phyloP scores from a whole-genome alignment of 2,113 vertebrate species.

The Dicentrarchus labrax region DNA sequence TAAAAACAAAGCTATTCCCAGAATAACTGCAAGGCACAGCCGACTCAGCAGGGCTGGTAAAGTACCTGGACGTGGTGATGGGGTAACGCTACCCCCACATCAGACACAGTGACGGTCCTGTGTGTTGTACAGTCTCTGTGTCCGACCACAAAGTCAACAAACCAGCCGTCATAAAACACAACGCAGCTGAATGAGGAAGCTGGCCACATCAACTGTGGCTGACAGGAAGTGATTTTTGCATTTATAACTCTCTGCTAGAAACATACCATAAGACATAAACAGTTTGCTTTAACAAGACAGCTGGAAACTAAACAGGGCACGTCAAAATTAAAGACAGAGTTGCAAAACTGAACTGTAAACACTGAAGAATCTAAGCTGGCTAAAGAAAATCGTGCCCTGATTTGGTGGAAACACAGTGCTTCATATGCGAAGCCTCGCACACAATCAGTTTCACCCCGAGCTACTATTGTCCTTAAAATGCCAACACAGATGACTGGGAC shows the following conservation, averaged over 20 bases:
- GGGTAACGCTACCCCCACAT: constrained; percentile 65
- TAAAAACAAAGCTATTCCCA: constrained; percentile 66
- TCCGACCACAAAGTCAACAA: constrained; percentile 77
- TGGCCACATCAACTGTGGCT: constrained; percentile 65
- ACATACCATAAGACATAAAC: constrained; percentile 66
- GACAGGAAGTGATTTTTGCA: constrained; percentile 66
- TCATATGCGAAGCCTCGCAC: not conserved
- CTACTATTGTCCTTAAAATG: constrained; percentile 24
- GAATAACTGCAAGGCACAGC: constrained; percentile 56
- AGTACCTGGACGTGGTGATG: constrained; percentile 70
- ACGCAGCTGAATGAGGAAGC: constrained; percentile 60
- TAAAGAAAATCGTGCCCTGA: constrained; percentile 15
- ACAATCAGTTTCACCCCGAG: constrained; percentile 9
- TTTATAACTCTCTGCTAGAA: constrained; percentile 66
- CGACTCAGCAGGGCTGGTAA: constrained; percentile 70
- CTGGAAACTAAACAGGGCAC: constrained; percentile 57
- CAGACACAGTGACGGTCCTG: constrained; percentile 51
- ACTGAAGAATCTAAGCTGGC: constrained; percentile 20
- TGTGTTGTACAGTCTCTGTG: constrained; percentile 57
- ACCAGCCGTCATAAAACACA: constrained; percentile 61
- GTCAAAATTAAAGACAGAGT: constrained; percentile 59
- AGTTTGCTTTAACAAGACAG: constrained; percentile 64
- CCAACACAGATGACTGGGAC: constrained; percentile 11
- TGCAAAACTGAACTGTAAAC: constrained; percentile 54
- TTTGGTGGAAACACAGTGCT: constrained; percentile 22